Evolutionary conservation across 2,113 vertebrate genomes (phyloP).

Genomic region (Actinemys pallida): DNA sequence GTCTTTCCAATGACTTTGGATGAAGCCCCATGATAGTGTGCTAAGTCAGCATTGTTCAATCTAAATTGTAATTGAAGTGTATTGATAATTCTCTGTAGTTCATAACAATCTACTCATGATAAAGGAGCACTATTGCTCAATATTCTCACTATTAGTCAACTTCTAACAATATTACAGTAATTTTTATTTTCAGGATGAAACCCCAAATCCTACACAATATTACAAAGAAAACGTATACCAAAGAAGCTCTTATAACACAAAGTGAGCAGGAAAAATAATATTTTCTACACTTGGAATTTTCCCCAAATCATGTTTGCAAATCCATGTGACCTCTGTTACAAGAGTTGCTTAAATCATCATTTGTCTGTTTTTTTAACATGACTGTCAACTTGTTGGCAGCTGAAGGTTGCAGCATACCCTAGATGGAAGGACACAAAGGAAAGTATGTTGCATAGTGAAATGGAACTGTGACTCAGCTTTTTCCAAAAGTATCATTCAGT

Average conservation of each 20-base stretch:
- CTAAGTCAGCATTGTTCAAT: background rate
- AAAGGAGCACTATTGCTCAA: background rate
- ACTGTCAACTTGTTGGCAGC: slow-evolving; percentile 40
- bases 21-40: background rate
- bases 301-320: slow-evolving; percentile 39
- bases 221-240: slow-evolving; percentile 20
- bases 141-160: background rate
- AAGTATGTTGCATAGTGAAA: background rate
- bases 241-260: slow-evolving; percentile 4
- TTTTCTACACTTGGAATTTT: slow-evolving; percentile 62
- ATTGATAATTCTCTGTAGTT: slow-evolving; percentile 16
- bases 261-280: background rate
- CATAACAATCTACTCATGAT: background rate
- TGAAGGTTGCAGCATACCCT: slow-evolving; percentile 2
- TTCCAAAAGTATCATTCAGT: slow-evolving; percentile 20
- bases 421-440: slow-evolving; percentile 30
- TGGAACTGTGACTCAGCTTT: slow-evolving; percentile 62
- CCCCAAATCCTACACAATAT: background rate
- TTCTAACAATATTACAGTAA: background rate
- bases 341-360: slow-evolving; percentile 48
- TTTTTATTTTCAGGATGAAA: slow-evolving; percentile 27
- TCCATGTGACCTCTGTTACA: slow-evolving; percentile 66
- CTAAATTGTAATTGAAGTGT: background rate
- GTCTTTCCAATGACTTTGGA: background rate
- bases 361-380: slow-evolving; percentile 53